These are phyloP conservation scores for Baronia brevicornis DNA, from an alignment of 2,888 invertebrate species.

Conservation along the genomic window DNA sequence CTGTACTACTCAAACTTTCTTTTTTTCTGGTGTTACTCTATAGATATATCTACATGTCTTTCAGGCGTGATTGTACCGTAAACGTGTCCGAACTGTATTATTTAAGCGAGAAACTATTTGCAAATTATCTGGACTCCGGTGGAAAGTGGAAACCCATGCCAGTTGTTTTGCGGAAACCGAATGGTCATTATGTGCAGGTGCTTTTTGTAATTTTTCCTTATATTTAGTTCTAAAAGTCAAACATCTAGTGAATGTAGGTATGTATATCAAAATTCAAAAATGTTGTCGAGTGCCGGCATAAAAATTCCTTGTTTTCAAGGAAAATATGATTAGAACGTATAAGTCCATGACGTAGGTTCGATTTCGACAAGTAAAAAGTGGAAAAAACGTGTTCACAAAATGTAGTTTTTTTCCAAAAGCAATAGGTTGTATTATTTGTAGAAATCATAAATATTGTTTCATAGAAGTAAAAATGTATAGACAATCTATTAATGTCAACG, in stretches of 20 bases:
- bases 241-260: neutral
- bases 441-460: too few relatives aligned
- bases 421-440: too few relatives aligned
- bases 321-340: too few relatives aligned
- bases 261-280: neutral
- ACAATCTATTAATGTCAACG: too few relatives aligned
- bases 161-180: slow-evolving; percentile 37
- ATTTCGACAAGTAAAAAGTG: neutral
- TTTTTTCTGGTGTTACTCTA: too few relatives aligned
- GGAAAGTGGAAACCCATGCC: slow-evolving; percentile 38
- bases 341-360: too few relatives aligned
- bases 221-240: neutral
- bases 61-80: slow-evolving; percentile 38
- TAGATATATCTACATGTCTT: too few relatives aligned
- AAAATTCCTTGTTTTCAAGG: slow-evolving; percentile 1
- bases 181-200: slow-evolving; percentile 44
- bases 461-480: too few relatives aligned
- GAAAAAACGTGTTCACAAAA: too few relatives aligned
- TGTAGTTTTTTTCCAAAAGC: too few relatives aligned
- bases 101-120: slow-evolving; percentile 31
- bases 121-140: slow-evolving; percentile 35
- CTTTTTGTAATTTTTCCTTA: slow-evolving; percentile 3
- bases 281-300: neutral
- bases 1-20: too few relatives aligned
- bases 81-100: slow-evolving; percentile 34